phyloP scores from a whole-genome alignment of 2,113 vertebrate genomes.

The Trochalopteron elliotii region DNA sequence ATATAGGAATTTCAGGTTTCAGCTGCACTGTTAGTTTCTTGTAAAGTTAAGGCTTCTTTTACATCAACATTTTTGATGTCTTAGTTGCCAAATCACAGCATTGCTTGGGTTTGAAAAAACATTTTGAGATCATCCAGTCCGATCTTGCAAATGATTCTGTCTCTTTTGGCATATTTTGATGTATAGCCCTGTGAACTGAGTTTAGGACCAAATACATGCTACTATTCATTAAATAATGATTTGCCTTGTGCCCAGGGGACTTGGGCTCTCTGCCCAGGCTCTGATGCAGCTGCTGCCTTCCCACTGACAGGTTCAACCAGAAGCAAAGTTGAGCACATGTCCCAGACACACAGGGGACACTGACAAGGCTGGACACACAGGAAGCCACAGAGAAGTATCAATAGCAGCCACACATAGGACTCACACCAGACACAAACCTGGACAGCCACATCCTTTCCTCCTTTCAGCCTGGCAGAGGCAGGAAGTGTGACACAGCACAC shows the following conservation, averaged over 20 bases:
- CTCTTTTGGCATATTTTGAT: not conserved
- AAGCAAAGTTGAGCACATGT: not conserved
- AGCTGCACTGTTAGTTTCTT: not conserved
- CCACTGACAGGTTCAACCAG: not conserved
- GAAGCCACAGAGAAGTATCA: not conserved
- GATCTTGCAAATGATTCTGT: not conserved
- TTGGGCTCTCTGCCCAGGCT: not conserved
- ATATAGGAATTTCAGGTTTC: not conserved
- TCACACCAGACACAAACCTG: not conserved
- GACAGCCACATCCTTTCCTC: not conserved
- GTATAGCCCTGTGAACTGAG: not conserved
- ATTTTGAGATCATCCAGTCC: not conserved
- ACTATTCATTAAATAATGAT: not conserved
- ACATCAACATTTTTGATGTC: not conserved
- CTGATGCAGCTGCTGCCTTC: not conserved
- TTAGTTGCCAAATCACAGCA: not conserved
- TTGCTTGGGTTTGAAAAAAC: not conserved
- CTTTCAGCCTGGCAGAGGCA: not conserved
- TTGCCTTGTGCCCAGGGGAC: not conserved
- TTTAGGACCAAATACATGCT: not conserved
- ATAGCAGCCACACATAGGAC: accelerated
- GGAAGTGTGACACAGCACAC: not conserved
- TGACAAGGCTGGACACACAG: accelerated
- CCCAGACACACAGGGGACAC: not conserved
- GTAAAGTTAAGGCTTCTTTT: not conserved